A percentile compares a stretch with the other conserved stretches of the same genome.
Conservation (phyloP, 2,888 invertebrate species). For the Nymphalis polychloros region DNA sequence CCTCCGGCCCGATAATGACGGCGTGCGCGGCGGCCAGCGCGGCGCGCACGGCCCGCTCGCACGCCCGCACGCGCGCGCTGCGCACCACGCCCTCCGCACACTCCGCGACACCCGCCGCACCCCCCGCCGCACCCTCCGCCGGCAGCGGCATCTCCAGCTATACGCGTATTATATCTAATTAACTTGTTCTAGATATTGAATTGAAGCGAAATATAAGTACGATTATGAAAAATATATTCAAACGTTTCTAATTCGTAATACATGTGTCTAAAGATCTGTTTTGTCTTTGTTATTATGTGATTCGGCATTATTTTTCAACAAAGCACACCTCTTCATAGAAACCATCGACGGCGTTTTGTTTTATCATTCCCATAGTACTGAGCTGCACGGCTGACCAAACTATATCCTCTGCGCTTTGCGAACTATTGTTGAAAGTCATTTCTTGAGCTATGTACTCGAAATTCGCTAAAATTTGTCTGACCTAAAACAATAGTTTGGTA, state of each 20-base stretch:
- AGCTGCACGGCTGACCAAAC: slow-evolving; percentile 61
- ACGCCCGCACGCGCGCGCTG: slow-evolving; percentile 54
- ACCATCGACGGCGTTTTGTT: slow-evolving; percentile 55
- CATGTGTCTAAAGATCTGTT: too few species aligned
- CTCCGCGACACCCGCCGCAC: slow-evolving; percentile 48
- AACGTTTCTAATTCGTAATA: too few species aligned
- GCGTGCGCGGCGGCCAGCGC: slow-evolving; percentile 50
- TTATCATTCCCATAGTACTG: slow-evolving; percentile 57
- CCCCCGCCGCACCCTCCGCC: slow-evolving; percentile 41
- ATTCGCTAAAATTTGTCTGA: slow-evolving; percentile 67
- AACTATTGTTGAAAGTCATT: slow-evolving; percentile 41
- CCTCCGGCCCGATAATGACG: slow-evolving; percentile 61
- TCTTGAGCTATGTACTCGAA: slow-evolving; percentile 63
- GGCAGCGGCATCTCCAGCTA: slow-evolving; percentile 33
- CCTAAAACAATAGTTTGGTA: slow-evolving; percentile 49
- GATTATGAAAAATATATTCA: too few species aligned
- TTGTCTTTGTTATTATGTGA: too few species aligned
- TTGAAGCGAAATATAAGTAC: too few species aligned
- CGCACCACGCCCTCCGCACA: slow-evolving; percentile 51
- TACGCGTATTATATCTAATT: neutral
- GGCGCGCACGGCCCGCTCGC: slow-evolving; percentile 55
- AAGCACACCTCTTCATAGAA: slow-evolving; percentile 62
- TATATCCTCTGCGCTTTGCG: slow-evolving; percentile 60
- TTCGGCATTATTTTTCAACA: neutral
- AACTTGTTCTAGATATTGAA: too few species aligned